A percentile compares a stretch with the other conserved stretches of the same genome.
Evolutionary conservation across 2,113 vertebrate genomes (phyloP).

Genomic region (Cervus canadensis): DNA sequence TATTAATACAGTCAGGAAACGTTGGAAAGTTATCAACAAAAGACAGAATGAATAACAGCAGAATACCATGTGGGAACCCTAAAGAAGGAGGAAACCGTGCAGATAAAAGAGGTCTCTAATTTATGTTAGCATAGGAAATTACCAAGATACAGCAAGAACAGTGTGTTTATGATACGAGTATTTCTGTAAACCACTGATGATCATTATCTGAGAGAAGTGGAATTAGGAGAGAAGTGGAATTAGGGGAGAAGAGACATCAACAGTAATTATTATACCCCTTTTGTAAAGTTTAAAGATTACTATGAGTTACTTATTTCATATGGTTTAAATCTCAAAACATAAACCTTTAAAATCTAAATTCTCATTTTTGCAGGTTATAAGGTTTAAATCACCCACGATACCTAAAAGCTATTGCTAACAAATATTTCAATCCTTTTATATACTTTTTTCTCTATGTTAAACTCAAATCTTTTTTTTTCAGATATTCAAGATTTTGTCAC

Average conservation of each 20-base stretch:
- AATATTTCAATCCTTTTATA: neutral
- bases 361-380: neutral
- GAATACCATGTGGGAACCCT: neutral
- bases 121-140: neutral
- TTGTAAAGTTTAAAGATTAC: neutral
- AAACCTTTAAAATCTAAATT: neutral
- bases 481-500: neutral
- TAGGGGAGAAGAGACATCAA: neutral
- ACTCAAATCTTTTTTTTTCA: neutral
- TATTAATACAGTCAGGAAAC: neutral
- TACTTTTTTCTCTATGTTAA: neutral
- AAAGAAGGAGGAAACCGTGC: neutral
- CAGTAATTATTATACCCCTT: neutral
- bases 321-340: neutral
- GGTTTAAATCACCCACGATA: neutral
- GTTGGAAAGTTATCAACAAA: neutral
- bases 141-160: neutral
- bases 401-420: neutral
- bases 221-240: neutral
- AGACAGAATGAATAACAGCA: neutral
- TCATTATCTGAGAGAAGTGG: neutral
- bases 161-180: neutral
- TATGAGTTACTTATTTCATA: neutral
- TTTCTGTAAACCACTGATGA: neutral
- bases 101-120: neutral